Evolutionary conservation across 2,797 vertebrate species (phyloP), one percentile per base, ranked within the genome.

Genomic region (Notolabrus celidotus): DNA sequence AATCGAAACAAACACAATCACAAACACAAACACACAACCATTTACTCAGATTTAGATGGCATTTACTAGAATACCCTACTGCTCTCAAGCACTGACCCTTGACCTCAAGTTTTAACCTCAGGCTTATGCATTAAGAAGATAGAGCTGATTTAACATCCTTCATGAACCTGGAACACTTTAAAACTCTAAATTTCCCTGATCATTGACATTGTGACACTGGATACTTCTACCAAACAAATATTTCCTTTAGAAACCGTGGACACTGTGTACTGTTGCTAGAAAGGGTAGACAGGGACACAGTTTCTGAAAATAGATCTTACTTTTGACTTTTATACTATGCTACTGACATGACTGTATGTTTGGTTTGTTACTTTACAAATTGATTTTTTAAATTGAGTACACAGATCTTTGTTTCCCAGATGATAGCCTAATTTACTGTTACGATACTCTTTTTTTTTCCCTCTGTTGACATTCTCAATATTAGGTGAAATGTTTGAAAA

Each of bases 11-110:
- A 81, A 79, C 77, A 74, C 77, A 78, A 80, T 70, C 83, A 78
- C 82, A 88, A 89, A 81, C 69, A 83, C 87, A 89, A 89, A 88
- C 80, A 85, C 58, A 49, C 67, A 71, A 45, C 33, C 63, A 10
- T 58, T 56, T 51, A 67, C 71, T 84, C 11, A 46, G 20, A 23
- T 46, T 46, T 22, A 20, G 43, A 12, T 42, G 43, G 8, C 43
- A 46, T 46, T 46, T 68, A 73, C 81, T 65, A 59, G 49, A 27
- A 55, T 14, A 51, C 58, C 14, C 50, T 17, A 43, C 50, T 75
- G 54, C 71, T 66, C 54, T 20, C 64, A 70, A 79, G 83, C 65
- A 7, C 74, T 77, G 77, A 85, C 79, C 83, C 59, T 42, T 62
- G 85, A 80, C 81, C 77, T 73, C 27, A 16, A 64, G 66, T 41